Evolutionary conservation across 2,113 vertebrate species (phyloP).

Genomic region (Gasterosteus aculeatus): DNA sequence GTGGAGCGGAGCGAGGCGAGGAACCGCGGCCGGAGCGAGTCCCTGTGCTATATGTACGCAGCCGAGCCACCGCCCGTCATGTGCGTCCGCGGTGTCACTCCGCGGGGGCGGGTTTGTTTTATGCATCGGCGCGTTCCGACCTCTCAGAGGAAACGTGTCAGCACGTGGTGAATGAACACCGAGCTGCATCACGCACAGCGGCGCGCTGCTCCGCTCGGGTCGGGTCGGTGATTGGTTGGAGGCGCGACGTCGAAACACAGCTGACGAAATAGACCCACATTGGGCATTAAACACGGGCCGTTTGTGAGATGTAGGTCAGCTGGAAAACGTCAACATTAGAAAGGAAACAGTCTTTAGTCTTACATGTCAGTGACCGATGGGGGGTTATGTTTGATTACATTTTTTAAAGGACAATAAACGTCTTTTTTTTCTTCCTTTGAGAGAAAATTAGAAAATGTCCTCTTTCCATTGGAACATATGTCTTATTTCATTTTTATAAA

Average conservation of each 20-base stretch:
- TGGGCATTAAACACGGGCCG: background rate
- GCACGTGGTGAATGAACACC: background rate
- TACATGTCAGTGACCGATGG: background rate
- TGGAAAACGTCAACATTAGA: slow-evolving; percentile 55
- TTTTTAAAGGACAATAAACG: background rate
- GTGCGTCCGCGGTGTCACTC: slow-evolving; percentile 55
- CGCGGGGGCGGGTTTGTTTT: background rate
- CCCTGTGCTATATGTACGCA: slow-evolving; percentile 28
- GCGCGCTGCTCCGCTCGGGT: background rate
- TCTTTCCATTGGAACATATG: background rate
- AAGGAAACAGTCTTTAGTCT: background rate
- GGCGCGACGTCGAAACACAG: no score
- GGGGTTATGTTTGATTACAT: background rate
- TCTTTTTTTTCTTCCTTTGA: no score
- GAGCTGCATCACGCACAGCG: background rate
- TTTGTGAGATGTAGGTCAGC: slow-evolving; percentile 57
- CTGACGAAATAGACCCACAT: slow-evolving; percentile 31
- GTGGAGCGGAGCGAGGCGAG: background rate
- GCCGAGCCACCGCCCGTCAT: slow-evolving; percentile 36
- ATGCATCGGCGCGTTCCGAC: background rate
- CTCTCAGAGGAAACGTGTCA: background rate
- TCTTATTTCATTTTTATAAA: background rate
- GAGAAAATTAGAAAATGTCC: background rate
- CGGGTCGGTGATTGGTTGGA: slow-evolving; percentile 16
- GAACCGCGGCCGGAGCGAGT: rapidly evolving